Base-by-base conservation (phyloP, 2,113 vertebrate species). In the Xiphophorus hellerii region DNA sequence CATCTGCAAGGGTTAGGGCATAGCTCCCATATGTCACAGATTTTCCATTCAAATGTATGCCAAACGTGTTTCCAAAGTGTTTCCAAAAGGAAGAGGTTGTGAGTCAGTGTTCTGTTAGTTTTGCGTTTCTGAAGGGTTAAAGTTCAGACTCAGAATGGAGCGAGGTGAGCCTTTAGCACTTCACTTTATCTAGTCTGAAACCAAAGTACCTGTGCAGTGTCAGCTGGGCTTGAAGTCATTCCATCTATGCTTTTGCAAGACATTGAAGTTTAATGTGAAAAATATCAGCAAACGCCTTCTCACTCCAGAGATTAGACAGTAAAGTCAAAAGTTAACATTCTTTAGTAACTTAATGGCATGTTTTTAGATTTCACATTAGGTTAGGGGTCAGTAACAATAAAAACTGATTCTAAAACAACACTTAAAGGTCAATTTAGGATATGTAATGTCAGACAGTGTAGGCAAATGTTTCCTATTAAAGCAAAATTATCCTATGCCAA, bases 161-260 rank as follows among this genome's bases (percentile, higher is more conserved):
- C 92, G 87, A 93, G 88, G 89, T 89, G 94, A 93, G 92, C 88
- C 94, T 91, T 93, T 91, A 94, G 93, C 89, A 90, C 66, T 94
- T 92, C 39, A 73, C 97, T 88, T 96, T 95, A 96, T 95, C 95
- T 94, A 92, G 93, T 95, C 93, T 94, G 92, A 95, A 95, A 96
- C 94, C 93, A 93, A 95, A 94, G 95, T 91, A 94, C 95, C 94
- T 94, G 93, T 91, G 83, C 84, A 92, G 93, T 89, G 92, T 92
- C 78, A 94, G 62, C 85, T 71, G 63, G 58, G 63, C 29, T 42
- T 58, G 63, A 48, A 61, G 64, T 71, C 42, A 71, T 69, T 83
- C 84, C 74, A 67, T 35, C 22, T 5, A 85, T 58, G 82, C 62
- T 72, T 76, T 81, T 42, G 29, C 30, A 71, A 81, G 33, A 68